A percentile compares a stretch with the other conserved stretches of the same genome.
phyloP scores from a whole-genome alignment of 2,888 invertebrate species.

The Lacanobia wlatinum region DNA sequence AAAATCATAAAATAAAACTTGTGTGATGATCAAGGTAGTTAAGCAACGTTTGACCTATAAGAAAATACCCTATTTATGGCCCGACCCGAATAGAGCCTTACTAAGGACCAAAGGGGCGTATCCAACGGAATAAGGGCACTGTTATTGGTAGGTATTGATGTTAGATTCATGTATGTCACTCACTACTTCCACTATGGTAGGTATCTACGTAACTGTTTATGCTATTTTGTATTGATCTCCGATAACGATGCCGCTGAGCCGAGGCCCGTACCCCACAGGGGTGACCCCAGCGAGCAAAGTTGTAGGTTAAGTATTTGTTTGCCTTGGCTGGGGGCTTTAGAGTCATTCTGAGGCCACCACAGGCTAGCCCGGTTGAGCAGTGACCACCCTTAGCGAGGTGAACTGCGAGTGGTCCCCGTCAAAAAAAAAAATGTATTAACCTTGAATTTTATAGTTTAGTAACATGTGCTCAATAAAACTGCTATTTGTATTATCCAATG shows the following conservation, averaged over 20 bases:
- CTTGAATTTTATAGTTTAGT: slow-evolving; percentile 38
- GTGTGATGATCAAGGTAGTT: background rate
- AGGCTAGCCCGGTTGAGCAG: no score
- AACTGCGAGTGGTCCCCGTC: no score
- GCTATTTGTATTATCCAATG: background rate
- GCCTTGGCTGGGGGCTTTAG: no score
- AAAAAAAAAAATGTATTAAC: no score
- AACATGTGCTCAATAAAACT: slow-evolving; percentile 35
- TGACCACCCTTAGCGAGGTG: no score
- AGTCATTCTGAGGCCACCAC: no score
- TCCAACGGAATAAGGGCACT: slow-evolving; percentile 12
- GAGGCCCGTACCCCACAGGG: no score
- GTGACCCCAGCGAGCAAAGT: no score
- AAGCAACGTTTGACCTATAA: slow-evolving; percentile 20
- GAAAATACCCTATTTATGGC: slow-evolving; percentile 17
- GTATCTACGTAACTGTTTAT: background rate
- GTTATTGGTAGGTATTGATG: slow-evolving; percentile 13
- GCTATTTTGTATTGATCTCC: no score
- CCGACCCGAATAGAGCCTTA: slow-evolving; percentile 12
- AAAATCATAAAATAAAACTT: background rate
- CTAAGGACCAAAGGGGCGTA: background rate
- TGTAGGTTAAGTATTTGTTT: no score
- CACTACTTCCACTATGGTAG: background rate
- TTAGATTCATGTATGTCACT: background rate
- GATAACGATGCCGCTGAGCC: no score